Evolutionary conservation across 2,888 invertebrate genomes (phyloP).

Genomic region (Caenorhabditis panamensis): DNA sequence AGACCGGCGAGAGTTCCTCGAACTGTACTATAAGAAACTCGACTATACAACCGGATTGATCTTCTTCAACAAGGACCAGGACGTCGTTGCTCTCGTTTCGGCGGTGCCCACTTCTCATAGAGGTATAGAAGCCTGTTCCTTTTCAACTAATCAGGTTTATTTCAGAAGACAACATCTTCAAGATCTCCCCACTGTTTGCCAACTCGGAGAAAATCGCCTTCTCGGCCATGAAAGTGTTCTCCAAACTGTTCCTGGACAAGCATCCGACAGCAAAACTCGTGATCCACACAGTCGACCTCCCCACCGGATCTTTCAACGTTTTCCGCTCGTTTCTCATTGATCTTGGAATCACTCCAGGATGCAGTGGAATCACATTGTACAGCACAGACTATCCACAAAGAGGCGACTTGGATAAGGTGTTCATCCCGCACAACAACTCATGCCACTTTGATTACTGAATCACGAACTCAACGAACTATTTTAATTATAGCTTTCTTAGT

Average conservation of each 20-base stretch:
- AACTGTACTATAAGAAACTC: constrained; percentile 49
- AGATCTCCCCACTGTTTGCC: constrained; percentile 32
- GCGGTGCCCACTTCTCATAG: constrained; percentile 36
- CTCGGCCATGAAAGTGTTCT: constrained; percentile 36
- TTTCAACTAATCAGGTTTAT: neutral
- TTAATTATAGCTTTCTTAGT: neutral
- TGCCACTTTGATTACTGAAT: constrained; percentile 48
- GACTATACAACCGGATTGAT: constrained; percentile 52
- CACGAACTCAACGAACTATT: neutral
- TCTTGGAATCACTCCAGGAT: constrained; percentile 15
- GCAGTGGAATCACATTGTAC: constrained; percentile 45
- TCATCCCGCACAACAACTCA: constrained; percentile 30
- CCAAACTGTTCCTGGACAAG: constrained; percentile 10
- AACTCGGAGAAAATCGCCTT: constrained; percentile 38
- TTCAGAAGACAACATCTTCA: constrained; percentile 42
- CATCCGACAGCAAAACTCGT: constrained; percentile 29
- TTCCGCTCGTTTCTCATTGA: constrained; percentile 21
- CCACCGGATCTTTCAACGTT: constrained; percentile 24
- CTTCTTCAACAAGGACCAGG: constrained; percentile 29
- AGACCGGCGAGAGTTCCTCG: constrained; percentile 54
- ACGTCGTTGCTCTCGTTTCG: constrained; percentile 47
- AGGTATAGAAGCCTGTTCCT: constrained; percentile 1
- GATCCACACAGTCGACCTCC: constrained; percentile 27
- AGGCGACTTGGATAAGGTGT: constrained; percentile 27
- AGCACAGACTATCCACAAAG: constrained; percentile 25